Conservation (phyloP, 2,888 invertebrate species). For the Dryadula phaetusa region DNA sequence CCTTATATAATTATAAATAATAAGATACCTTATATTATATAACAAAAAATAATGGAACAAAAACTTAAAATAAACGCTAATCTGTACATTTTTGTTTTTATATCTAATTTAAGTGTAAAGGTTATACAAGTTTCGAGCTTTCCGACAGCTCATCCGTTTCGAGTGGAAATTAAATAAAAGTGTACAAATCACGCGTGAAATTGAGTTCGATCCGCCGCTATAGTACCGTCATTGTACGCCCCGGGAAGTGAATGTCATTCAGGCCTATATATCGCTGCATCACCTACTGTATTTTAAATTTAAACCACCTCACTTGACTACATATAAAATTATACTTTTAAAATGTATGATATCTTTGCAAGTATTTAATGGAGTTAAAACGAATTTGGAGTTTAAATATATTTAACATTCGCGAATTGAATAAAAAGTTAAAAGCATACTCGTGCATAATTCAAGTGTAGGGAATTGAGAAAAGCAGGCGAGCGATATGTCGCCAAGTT, state of each 20-base stretch:
- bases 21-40: too few species aligned
- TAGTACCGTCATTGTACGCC: slow-evolving; percentile 72
- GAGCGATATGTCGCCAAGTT: slow-evolving; percentile 67
- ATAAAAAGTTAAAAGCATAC: slow-evolving; percentile 64
- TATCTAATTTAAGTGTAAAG: slow-evolving; percentile 32
- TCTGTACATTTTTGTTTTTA: slow-evolving; percentile 21
- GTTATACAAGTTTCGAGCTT: slow-evolving; percentile 30
- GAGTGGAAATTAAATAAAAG: slow-evolving; percentile 77
- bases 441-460: slow-evolving; percentile 71
- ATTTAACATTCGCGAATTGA: slow-evolving; percentile 55
- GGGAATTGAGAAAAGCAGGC: slow-evolving; percentile 57
- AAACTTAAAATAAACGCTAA: not conserved
- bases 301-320: slow-evolving; percentile 37
- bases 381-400: slow-evolving; percentile 53
- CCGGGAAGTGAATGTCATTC: slow-evolving; percentile 62
- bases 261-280: slow-evolving; percentile 44
- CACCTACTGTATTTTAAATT: slow-evolving; percentile 42
- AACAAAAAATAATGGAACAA: not conserved
- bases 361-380: slow-evolving; percentile 44
- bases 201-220: slow-evolving; percentile 73
- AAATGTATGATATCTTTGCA: not conserved
- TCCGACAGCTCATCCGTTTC: slow-evolving; percentile 33
- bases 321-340: not conserved
- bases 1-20: too few species aligned
- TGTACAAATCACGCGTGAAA: slow-evolving; percentile 82